These are phyloP conservation scores for Leptonema lineaticorne DNA, from an alignment of 1,140 invertebrate genomes.

Conservation along the genomic window DNA sequence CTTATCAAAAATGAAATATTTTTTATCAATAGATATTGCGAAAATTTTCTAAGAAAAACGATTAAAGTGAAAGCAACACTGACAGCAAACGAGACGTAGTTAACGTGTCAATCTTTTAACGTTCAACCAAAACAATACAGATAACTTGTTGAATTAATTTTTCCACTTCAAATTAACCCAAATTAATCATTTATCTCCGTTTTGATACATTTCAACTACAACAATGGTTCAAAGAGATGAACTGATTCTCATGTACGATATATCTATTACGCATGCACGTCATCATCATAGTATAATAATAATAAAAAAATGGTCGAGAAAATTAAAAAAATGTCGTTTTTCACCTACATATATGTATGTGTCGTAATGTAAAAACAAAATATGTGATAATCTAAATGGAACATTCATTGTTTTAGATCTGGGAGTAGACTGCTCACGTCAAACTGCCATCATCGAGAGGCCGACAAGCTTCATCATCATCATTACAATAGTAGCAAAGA, in stretches of 20 bases:
- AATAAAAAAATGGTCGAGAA: no score
- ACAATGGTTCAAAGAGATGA: neutral
- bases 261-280: neutral
- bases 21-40: no score
- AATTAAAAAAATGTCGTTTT: neutral
- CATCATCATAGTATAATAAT: neutral
- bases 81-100: no score
- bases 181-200: no score
- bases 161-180: no score
- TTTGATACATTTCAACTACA: no score
- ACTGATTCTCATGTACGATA: neutral
- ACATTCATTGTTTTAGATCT: slow-evolving; percentile 34
- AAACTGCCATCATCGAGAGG: slow-evolving; percentile 11
- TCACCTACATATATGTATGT: slow-evolving; percentile 18
- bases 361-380: slow-evolving; percentile 24
- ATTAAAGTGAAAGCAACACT: no score
- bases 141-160: no score
- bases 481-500: neutral
- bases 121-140: no score
- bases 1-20: no score
- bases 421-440: neutral
- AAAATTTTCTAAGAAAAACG: no score
- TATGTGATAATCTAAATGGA: slow-evolving; percentile 1
- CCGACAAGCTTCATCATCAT: neutral
- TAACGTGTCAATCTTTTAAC: no score